A percentile compares a stretch with the other conserved stretches of the same genome.
Evolutionary conservation across 2,113 vertebrate species (phyloP).

Genomic region (Ochotona princeps): DNA sequence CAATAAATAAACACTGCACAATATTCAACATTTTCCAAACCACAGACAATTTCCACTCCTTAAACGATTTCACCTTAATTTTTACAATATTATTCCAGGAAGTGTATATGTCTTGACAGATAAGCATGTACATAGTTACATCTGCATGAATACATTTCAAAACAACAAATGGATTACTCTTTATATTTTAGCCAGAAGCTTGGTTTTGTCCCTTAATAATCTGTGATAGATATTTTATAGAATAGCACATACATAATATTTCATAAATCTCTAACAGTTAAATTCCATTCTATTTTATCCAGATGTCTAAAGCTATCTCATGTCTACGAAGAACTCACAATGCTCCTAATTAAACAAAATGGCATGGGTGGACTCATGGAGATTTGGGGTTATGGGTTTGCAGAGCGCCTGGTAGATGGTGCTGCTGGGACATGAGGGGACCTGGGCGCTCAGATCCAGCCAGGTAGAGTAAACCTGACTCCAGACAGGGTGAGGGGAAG

Average conservation of each 20-base stretch:
- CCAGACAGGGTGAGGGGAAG: no score
- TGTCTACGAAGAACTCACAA: background rate
- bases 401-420: no score
- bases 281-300: background rate
- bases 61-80: background rate
- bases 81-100: no score
- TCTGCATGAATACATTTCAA: background rate
- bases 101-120: background rate
- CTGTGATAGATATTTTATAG: background rate
- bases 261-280: background rate
- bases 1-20: background rate
- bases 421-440: no score
- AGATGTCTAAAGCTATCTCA: background rate
- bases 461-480: no score
- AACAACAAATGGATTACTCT: background rate
- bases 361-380: no score
- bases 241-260: background rate
- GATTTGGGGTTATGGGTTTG: no score
- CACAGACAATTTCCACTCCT: background rate
- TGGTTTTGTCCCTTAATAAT: background rate
- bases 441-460: no score
- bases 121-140: background rate
- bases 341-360: no score
- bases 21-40: background rate
- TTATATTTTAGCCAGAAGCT: background rate